Conservation (phyloP, 2,113 vertebrate species). For the Micromys minutus region DNA sequence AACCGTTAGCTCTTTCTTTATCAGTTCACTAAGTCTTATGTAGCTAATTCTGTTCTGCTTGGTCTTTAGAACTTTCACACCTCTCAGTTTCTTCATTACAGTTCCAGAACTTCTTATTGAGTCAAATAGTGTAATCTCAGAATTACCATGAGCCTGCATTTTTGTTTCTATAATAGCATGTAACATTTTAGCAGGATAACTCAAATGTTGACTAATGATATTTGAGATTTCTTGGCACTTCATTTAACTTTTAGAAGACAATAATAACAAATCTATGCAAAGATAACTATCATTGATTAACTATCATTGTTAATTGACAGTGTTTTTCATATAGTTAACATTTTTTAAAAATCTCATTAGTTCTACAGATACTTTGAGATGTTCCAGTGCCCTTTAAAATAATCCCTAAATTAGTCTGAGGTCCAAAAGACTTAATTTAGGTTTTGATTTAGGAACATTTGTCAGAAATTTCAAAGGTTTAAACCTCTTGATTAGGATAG, state of each 20-base stretch:
- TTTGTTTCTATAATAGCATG: not conserved
- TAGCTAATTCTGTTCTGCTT: not conserved
- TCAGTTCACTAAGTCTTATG: not conserved
- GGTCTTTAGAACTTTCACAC: not conserved
- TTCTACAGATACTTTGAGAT: not conserved
- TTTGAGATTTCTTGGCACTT: not conserved
- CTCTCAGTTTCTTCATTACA: not conserved
- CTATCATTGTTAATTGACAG: not conserved
- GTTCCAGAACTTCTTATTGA: not conserved
- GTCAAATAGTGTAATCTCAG: not conserved
- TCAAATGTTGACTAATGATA: not conserved
- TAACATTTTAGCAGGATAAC: not conserved
- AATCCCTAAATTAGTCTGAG: not conserved
- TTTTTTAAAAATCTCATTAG: not conserved
- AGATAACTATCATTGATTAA: not conserved
- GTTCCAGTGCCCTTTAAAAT: not conserved
- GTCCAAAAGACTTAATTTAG: not conserved
- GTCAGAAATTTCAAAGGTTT: not conserved
- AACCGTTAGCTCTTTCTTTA: not conserved
- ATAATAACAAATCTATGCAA: not conserved
- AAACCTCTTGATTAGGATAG: not conserved
- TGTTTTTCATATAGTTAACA: not conserved
- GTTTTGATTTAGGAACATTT: not conserved
- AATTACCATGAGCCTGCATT: not conserved
- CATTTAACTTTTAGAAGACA: not conserved